Evolutionary conservation across 1,140 invertebrate genomes (phyloP).

Genomic region (Caerostris darwini): DNA sequence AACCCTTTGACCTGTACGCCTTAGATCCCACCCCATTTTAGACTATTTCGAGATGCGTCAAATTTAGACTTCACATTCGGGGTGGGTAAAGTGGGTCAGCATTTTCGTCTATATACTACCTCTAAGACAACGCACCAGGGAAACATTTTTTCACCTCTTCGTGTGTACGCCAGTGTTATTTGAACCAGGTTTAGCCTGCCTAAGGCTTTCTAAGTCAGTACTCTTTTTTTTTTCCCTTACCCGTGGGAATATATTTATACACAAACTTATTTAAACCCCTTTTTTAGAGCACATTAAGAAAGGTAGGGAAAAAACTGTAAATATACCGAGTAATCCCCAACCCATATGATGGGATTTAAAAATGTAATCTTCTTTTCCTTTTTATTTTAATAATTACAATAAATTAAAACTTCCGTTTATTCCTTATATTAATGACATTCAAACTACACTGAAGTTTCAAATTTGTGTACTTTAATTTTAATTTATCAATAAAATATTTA

Average conservation of each 20-base stretch:
- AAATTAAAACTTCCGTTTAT: too few species aligned
- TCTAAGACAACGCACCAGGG: slow-evolving; percentile 37
- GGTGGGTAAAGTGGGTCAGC: slow-evolving; percentile 73
- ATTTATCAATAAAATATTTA: too few species aligned
- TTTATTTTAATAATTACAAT: too few species aligned
- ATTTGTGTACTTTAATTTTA: too few species aligned
- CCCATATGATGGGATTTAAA: too few species aligned
- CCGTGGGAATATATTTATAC: not conserved
- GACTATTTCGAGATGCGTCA: slow-evolving; percentile 72
- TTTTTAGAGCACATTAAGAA: not conserved
- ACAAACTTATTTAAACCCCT: not conserved
- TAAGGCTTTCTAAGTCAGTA: not conserved
- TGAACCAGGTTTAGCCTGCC: slow-evolving; percentile 54
- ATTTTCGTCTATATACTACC: slow-evolving; percentile 30
- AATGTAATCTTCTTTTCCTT: too few species aligned
- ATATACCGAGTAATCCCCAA: not conserved
- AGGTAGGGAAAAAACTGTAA: not conserved
- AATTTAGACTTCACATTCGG: slow-evolving; percentile 66
- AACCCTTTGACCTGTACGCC: slow-evolving; percentile 70
- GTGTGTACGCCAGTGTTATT: slow-evolving; percentile 53
- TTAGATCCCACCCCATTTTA: slow-evolving; percentile 54
- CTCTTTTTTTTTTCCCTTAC: not conserved
- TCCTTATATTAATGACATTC: too few species aligned
- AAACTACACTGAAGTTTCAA: too few species aligned
- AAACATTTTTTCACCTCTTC: slow-evolving; percentile 41